Percentiles rank a stretch among this genome's conserved stretches.
phyloP scores from a whole-genome alignment of 92 coral and sea anemone genomes.

The Umimayanthus kanabou region DNA sequence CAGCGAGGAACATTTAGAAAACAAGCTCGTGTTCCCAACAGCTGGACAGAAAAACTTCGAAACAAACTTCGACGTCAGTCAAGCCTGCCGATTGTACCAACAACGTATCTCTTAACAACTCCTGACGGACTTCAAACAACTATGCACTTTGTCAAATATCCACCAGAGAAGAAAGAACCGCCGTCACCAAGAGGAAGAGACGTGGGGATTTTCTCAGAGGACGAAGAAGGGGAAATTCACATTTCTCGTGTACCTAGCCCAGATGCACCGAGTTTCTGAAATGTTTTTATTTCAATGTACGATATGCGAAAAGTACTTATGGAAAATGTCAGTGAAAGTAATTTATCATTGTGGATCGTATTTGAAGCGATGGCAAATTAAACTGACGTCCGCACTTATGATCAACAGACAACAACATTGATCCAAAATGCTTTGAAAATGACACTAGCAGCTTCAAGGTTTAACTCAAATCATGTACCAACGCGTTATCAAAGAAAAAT shows the following conservation, averaged over 20 bases:
- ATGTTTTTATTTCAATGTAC: neutral
- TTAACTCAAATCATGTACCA: neutral
- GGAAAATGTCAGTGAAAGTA: neutral
- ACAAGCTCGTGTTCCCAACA: constrained; percentile 68
- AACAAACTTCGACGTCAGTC: constrained; percentile 86
- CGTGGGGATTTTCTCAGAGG: constrained; percentile 80
- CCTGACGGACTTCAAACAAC: constrained; percentile 88
- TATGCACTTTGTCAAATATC: constrained; percentile 88
- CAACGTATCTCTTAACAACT: constrained; percentile 93
- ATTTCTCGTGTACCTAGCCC: constrained; percentile 97
- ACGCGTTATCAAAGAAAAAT: no score
- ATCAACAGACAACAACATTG: neutral
- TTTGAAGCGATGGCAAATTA: neutral
- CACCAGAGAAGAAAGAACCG: constrained; percentile 71
- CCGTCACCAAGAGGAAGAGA: constrained; percentile 54
- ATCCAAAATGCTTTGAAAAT: no score
- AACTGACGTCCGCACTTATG: neutral
- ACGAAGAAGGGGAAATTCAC: constrained; percentile 97
- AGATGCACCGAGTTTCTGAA: constrained; percentile 85
- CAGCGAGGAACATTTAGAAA: constrained; percentile 20
- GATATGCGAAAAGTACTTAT: no score
- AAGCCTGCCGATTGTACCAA: constrained; percentile 94
- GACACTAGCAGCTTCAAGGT: neutral
- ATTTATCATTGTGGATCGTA: neutral
- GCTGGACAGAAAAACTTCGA: constrained; percentile 82